Percentiles rank a stretch among this genome's conserved stretches.
phyloP scores from a whole-genome alignment of 2,113 vertebrate genomes.

The Ptyas mucosa region DNA sequence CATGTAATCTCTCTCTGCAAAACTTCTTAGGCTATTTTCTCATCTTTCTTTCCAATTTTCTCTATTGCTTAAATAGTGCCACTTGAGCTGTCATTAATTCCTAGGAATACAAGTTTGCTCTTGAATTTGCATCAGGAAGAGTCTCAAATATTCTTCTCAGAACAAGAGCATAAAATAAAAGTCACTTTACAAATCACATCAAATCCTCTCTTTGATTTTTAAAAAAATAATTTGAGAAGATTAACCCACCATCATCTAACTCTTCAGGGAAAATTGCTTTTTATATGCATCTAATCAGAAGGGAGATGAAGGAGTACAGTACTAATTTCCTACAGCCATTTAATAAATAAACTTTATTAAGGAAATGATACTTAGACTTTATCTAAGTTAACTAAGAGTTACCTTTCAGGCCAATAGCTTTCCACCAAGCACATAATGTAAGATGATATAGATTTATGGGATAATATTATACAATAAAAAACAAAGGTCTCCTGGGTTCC shows the following conservation, averaged over 20 bases:
- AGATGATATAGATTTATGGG: not conserved
- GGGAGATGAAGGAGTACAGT: not conserved
- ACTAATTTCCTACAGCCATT: not conserved
- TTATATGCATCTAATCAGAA: slow-evolving; percentile 4
- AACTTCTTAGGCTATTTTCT: not conserved
- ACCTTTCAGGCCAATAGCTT: not conserved
- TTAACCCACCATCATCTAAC: slow-evolving; percentile 16
- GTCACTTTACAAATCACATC: slow-evolving; percentile 22
- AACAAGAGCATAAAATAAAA: not conserved
- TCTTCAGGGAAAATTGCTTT: not conserved
- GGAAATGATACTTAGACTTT: not conserved
- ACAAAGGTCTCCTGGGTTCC: not conserved
- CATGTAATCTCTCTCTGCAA: not conserved
- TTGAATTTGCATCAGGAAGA: slow-evolving; percentile 14
- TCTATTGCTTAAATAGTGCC: slow-evolving; percentile 19
- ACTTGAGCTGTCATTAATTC: slow-evolving; percentile 9
- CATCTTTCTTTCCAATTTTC: not conserved
- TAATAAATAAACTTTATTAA: not conserved
- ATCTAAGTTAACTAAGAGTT: not conserved
- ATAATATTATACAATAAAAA: not conserved
- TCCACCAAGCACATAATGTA: not conserved
- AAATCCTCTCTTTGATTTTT: slow-evolving; percentile 21
- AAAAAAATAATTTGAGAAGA: slow-evolving; percentile 18
- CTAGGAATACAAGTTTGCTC: not conserved
- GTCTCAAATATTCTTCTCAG: slow-evolving; percentile 10